phyloP scores from a whole-genome alignment of 2,113 vertebrate genomes.

The Erpornis zantholeuca region DNA sequence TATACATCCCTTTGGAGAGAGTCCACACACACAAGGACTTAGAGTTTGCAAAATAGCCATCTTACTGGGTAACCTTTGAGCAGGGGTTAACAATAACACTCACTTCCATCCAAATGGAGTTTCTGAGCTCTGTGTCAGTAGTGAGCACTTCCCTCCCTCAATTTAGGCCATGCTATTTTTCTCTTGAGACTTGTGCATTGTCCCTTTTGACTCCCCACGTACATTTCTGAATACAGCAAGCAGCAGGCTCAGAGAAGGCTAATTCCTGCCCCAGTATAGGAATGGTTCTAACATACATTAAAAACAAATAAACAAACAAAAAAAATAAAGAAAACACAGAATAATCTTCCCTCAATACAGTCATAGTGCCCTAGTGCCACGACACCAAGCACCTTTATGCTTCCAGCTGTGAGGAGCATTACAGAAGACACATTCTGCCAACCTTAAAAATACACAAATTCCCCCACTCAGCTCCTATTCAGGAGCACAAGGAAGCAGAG shows the following conservation, averaged over 20 bases:
- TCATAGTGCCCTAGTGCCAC: not conserved
- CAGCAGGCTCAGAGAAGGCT: not conserved
- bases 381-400: not conserved
- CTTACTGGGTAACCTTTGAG: not conserved
- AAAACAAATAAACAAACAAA: not conserved
- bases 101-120: not conserved
- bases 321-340: not conserved
- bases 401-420: not conserved
- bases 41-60: not conserved
- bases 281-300: rapidly evolving
- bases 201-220: not conserved
- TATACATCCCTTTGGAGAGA: not conserved
- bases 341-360: not conserved
- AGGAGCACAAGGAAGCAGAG: not conserved
- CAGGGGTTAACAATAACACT: not conserved
- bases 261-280: not conserved
- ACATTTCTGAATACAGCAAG: not conserved
- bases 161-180: not conserved
- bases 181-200: not conserved
- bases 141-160: not conserved
- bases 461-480: not conserved
- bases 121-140: not conserved
- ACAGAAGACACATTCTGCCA: not conserved
- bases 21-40: not conserved
- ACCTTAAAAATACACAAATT: not conserved